Base-by-base conservation (phyloP, 2,888 invertebrate genomes). In the Xylocampa areola region DNA sequence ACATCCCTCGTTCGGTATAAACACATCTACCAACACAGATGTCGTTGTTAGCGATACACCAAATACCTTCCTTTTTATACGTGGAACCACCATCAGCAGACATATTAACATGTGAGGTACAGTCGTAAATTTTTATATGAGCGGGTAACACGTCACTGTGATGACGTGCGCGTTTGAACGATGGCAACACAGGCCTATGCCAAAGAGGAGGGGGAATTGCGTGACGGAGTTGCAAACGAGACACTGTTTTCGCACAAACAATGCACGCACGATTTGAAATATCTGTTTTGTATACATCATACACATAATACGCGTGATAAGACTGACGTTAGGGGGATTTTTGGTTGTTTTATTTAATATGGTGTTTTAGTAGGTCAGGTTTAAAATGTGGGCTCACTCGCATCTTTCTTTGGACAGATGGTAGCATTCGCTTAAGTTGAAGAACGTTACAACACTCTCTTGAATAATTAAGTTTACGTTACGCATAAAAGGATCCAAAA, bases 91-190 rank as follows among this genome's bases (percentile, higher is more conserved):
- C 70, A 68, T 72, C 75, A 68, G 62, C 64, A 73, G 54, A 61
- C 51, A 64, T 81, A 83, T 86, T 84, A 85, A 82, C 86, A 85
- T 85, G 84, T 80, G 80, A 77, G 76, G 74, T 72, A 80, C 80
- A 76, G 64, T 87, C 88, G 85, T 89, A 89, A 89, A 84, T 88
- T 89, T 89, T 89, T 89, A 89, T 88, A 85, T 80, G 81, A 81
- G 80, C 83, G 71, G 72, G 81, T 72, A 75, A 81, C 84, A 84
- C 84, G 85, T 82, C 85, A 86, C 77, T 57, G 76, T 76, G 83
- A 82, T 85, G 81, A 80, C 73, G 76, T 73, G 76, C 66, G 73
- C 71, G 71, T 77, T 76, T 75, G 77, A 80, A 76, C 75, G 81
- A 68, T 62, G 76, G 78, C 67, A 76, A 74, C 77, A 74, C 43